phyloP scores from a whole-genome alignment of 2,113 vertebrate species.

The Prietella phreatophila region DNA sequence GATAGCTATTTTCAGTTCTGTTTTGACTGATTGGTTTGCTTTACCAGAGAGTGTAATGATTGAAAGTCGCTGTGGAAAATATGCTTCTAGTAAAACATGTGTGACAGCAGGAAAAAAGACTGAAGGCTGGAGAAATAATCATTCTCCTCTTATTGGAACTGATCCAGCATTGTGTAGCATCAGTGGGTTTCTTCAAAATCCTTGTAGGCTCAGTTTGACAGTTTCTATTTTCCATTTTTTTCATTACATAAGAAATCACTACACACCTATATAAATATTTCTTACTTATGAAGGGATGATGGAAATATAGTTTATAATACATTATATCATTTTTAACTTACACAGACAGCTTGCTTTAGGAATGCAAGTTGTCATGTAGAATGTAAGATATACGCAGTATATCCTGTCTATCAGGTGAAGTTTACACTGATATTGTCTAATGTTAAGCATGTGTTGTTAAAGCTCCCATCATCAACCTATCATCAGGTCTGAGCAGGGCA shows the following conservation, averaged over 20 bases:
- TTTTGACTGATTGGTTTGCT: slow-evolving; percentile 27
- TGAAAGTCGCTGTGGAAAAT: slow-evolving; percentile 51
- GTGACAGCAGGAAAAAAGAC: slow-evolving; percentile 47
- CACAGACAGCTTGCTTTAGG: neutral
- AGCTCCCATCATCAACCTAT: neutral
- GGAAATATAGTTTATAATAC: neutral
- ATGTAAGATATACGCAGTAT: neutral
- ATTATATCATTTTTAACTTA: neutral
- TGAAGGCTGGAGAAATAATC: slow-evolving; percentile 57
- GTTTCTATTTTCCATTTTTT: neutral
- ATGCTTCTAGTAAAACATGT: slow-evolving; percentile 39
- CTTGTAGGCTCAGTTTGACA: neutral
- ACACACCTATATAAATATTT: neutral
- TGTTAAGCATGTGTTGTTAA: slow-evolving; percentile 23
- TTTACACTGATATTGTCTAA: neutral
- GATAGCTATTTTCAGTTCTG: slow-evolving; percentile 15
- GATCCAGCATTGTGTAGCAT: slow-evolving; percentile 20
- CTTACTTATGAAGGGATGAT: neutral
- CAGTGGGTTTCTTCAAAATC: neutral
- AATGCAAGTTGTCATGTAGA: neutral
- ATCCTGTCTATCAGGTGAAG: neutral
- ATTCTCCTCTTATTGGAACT: slow-evolving; percentile 27
- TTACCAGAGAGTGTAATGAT: slow-evolving; percentile 36
- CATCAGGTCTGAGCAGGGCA: slow-evolving; percentile 26
- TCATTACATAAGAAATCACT: neutral